phyloP scores from a whole-genome alignment of 37 sponge, comb jelly and placozoan genomes.

The Geodia barretti region DNA sequence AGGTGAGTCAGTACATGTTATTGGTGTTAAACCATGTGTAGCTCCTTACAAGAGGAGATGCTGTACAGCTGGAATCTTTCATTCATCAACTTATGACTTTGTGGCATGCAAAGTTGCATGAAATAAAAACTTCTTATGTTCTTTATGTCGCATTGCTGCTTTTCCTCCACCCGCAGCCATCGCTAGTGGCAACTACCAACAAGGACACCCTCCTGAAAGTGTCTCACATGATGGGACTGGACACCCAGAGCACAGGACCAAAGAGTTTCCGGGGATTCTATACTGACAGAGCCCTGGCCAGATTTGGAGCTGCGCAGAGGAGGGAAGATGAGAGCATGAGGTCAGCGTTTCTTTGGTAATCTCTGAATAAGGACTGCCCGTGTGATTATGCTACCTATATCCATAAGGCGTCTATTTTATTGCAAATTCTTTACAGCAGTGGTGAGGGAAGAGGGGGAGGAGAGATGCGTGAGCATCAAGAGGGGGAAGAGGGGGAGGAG shows the following conservation, averaged over 20 bases:
- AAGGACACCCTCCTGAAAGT: constrained; percentile 42
- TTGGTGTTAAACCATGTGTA: too few relatives aligned
- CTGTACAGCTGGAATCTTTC: too few relatives aligned
- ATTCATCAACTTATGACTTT: too few relatives aligned
- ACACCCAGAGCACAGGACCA: constrained; percentile 17
- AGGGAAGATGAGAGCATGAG: too few relatives aligned
- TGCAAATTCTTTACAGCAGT: background rate
- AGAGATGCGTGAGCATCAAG: background rate
- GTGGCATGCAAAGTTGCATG: too few relatives aligned
- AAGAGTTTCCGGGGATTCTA: constrained; percentile 41
- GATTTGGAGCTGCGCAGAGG: too few relatives aligned
- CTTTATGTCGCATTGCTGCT: background rate
- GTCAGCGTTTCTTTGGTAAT: too few relatives aligned
- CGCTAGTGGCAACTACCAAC: constrained; percentile 1
- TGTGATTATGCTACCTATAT: too few relatives aligned
- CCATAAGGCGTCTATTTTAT: too few relatives aligned
- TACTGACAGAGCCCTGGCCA: background rate
- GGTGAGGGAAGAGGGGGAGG: background rate
- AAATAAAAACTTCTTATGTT: background rate
- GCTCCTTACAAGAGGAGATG: too few relatives aligned
- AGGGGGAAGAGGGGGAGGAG: constrained; percentile 7
- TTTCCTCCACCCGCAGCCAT: background rate
- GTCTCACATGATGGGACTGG: constrained; percentile 28
- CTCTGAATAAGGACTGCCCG: too few relatives aligned
- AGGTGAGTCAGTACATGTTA: too few relatives aligned